Evolutionary conservation across 2,888 invertebrate species (phyloP).

Genomic region (Aporophyla lueneburgensis): DNA sequence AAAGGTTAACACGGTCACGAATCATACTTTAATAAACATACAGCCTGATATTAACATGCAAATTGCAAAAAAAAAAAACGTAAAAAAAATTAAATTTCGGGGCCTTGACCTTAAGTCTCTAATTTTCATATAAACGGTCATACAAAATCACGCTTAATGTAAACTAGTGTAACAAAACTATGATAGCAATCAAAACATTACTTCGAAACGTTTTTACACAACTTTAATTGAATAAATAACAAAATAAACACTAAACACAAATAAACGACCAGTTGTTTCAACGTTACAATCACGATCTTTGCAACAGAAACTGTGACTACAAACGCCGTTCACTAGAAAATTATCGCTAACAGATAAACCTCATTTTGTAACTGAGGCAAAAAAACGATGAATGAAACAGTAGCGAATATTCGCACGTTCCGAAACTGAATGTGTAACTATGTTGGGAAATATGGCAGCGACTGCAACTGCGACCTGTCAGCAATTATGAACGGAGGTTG

Average conservation of each 20-base stretch:
- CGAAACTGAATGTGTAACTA: conserved; percentile 57
- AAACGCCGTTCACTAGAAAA: conserved; percentile 50
- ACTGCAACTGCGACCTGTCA: conserved; percentile 37
- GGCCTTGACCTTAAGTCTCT: no score
- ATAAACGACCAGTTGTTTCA: conserved; percentile 50
- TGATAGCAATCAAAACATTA: conserved; percentile 44
- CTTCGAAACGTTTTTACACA: conserved; percentile 33
- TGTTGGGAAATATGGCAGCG: conserved; percentile 61
- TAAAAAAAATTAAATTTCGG: no score
- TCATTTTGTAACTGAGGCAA: conserved; percentile 58
- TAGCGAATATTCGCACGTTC: conserved; percentile 65
- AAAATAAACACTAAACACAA: conserved; percentile 43
- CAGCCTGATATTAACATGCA: no score
- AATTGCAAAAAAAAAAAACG: no score
- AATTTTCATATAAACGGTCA: not conserved
- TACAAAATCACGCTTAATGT: conserved; percentile 1
- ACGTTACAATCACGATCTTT: conserved; percentile 49
- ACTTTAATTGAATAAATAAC: conserved; percentile 44
- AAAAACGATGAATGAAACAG: conserved; percentile 65
- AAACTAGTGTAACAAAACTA: conserved; percentile 2
- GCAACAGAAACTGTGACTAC: conserved; percentile 46
- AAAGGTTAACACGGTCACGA: no score
- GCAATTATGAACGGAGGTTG: conserved; percentile 41
- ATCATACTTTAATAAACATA: no score
- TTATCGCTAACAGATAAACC: conserved; percentile 56